A percentile compares a stretch with the other conserved stretches of the same genome.
These are phyloP conservation scores for Odobenus rosmarus DNA, from an alignment of 2,113 vertebrate genomes.

Conservation along the genomic window DNA sequence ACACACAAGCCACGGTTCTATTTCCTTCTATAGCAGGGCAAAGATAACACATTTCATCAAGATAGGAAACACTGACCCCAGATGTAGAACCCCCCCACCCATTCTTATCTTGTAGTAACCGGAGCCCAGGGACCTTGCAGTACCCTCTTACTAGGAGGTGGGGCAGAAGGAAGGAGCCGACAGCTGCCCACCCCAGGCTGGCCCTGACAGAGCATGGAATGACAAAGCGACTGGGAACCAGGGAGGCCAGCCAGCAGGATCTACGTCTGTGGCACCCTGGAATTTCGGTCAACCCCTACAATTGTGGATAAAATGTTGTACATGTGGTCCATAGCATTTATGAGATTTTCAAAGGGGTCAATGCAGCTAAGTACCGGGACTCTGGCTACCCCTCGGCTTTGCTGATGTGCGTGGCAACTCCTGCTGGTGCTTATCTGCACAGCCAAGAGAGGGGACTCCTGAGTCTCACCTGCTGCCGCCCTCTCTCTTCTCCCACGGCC, in stretches of 20 bases:
- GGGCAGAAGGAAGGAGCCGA: background rate
- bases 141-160: background rate
- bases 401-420: too few relatives aligned
- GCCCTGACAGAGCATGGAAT: background rate
- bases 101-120: background rate
- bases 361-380: too few relatives aligned
- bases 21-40: background rate
- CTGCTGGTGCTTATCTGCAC: fast-evolving
- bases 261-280: fast-evolving
- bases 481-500: too few relatives aligned
- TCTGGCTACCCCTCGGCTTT: fast-evolving
- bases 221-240: background rate
- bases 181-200: fast-evolving
- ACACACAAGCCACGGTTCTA: background rate
- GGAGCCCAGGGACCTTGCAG: background rate
- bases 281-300: background rate
- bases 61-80: background rate
- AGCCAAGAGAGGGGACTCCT: background rate
- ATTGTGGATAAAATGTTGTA: background rate
- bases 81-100: background rate
- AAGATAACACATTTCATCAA: background rate
- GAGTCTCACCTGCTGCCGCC: background rate
- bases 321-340: background rate
- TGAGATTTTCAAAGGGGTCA: background rate
- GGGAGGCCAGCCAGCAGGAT: too few relatives aligned